A percentile compares a stretch with the other conserved stretches of the same genome.
Conservation (phyloP, 2,888 invertebrate genomes). For the Perdita meconis region DNA sequence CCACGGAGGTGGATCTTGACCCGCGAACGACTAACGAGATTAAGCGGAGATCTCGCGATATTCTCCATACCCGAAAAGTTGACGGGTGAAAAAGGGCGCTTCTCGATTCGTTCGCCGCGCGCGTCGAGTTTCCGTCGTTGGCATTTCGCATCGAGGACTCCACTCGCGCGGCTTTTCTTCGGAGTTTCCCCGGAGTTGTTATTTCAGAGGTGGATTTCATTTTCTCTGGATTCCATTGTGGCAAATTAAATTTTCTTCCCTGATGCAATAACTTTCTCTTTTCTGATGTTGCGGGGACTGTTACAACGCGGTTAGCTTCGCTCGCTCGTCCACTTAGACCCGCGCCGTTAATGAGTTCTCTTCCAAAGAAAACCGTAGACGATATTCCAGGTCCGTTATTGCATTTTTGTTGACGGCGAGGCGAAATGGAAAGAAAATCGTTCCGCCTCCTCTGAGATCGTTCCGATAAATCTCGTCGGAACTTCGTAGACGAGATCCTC, state of each 20-base stretch:
- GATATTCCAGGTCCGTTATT: too few relatives aligned
- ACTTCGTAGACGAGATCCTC: neutral
- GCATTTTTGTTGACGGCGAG: too few relatives aligned
- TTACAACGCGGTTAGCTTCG: neutral
- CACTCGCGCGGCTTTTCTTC: neutral
- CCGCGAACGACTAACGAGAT: slow-evolving; percentile 1
- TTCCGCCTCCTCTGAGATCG: too few relatives aligned
- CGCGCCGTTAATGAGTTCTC: neutral
- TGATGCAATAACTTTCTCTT: neutral
- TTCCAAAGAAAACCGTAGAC: too few relatives aligned
- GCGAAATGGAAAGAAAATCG: too few relatives aligned
- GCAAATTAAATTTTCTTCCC: slow-evolving; percentile 18
- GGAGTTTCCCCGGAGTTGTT: slow-evolving; percentile 18
- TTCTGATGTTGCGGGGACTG: neutral
- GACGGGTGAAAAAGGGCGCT: neutral
- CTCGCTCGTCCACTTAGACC: neutral
- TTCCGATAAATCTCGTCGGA: too few relatives aligned
- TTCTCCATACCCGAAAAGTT: neutral
- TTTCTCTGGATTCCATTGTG: slow-evolving; percentile 7
- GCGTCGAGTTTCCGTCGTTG: neutral
- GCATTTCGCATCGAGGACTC: neutral
- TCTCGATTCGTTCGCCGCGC: too few relatives aligned
- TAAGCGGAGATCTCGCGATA: neutral
- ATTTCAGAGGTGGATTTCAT: slow-evolving; percentile 13
- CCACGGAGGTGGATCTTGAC: neutral